phyloP scores from a whole-genome alignment of 2,113 vertebrate genomes.

The Aythya baeri region DNA sequence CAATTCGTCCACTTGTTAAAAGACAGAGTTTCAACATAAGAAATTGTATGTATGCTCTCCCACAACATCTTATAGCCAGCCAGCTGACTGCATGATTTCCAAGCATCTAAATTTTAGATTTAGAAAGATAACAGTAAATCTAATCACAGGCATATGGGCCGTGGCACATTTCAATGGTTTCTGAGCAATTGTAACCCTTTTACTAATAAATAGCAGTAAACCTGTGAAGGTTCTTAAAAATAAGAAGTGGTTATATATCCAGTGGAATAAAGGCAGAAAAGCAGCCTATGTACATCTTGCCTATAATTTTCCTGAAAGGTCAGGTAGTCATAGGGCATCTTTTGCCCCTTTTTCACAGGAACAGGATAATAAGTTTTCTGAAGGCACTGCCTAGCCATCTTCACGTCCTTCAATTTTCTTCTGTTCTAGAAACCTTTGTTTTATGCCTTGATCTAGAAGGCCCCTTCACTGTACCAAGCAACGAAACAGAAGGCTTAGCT shows the following conservation, averaged over 20 bases:
- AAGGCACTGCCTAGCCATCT: background rate
- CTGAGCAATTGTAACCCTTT: background rate
- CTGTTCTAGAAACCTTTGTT: background rate
- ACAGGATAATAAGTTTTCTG: background rate
- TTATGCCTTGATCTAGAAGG: background rate
- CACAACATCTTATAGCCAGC: background rate
- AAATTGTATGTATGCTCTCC: background rate
- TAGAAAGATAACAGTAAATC: background rate
- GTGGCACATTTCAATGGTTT: background rate
- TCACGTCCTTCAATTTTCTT: background rate
- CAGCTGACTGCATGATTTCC: background rate
- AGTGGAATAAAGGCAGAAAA: background rate
- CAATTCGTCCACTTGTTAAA: background rate
- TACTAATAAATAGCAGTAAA: constrained; percentile 18
- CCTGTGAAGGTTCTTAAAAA: background rate
- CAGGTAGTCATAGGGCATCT: background rate
- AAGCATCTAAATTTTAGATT: background rate
- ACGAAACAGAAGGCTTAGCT: background rate
- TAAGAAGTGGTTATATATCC: background rate
- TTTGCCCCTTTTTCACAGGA: background rate
- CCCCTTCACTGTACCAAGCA: background rate
- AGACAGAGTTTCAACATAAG: background rate
- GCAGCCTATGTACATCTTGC: background rate
- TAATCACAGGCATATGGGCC: background rate
- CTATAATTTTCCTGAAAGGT: background rate